Evolutionary conservation across 2,888 invertebrate species (phyloP), one percentile per base, ranked within the genome.

Genomic region (Sicus ferrugineus): DNA sequence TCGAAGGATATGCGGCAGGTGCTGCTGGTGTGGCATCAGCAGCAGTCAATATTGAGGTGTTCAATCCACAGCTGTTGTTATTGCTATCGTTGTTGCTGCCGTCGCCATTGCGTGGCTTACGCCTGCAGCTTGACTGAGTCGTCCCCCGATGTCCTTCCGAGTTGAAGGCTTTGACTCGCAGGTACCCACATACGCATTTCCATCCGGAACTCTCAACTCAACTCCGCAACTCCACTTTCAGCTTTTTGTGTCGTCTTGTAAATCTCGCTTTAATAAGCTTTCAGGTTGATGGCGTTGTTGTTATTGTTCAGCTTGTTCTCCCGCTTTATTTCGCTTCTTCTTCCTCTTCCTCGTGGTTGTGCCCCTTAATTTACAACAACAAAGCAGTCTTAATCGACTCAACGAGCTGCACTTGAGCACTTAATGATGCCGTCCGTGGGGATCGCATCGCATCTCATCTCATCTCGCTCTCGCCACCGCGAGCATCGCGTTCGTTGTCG

Each of bases 41-140:
- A n/a, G n/a, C 85, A 85, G 73, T 85, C 74, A 72, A 69, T 68
- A 59, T 48, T n/a, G n/a, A 52, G 52, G 52, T 16, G 52, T 19
- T n/a, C n/a, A n/a, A n/a, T n/a, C n/a, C n/a, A n/a, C n/a, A n/a
- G n/a, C n/a, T n/a, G n/a, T n/a, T n/a, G n/a, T 42, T 42, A 42
- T 42, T 4, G 42, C 11, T 9, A 42, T 42, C n/a, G 42, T 42
- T 42, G 42, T 42, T 9, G 42, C n/a, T 42, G 1, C 14, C n/a
- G 42, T 42, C 16, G 42, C 11, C 14, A 1, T 42, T 42, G 42
- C n/a, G 42, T n/a, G 42, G 42, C 1, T 42, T 9, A 42, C n/a
- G 42, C 11, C n/a, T 4, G 4, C 1, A 4, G 14, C 16, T 42
- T 42, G n/a, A n/a, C n/a, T n/a, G n/a, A 42, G 0, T 14, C 9